Evolutionary conservation across 2,797 vertebrate species (phyloP), one percentile per base, ranked within the genome.

Genomic region (Alectoris magna): DNA sequence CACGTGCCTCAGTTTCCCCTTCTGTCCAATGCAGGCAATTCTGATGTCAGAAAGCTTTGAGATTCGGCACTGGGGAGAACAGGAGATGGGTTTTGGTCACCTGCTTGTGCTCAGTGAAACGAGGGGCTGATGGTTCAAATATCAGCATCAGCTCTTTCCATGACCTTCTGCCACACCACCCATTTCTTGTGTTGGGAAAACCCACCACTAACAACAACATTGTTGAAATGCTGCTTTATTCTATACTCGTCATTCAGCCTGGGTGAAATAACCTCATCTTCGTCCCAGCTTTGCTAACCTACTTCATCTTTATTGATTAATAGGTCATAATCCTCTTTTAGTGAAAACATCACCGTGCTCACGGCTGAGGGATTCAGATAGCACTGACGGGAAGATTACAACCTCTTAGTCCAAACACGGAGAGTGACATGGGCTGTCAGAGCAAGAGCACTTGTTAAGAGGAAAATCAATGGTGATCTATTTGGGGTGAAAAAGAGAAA

Each of bases 281-380:
- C 84, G 38, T 92, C 63, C 16, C 1, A 1, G 69, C 80, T 81
- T 23, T 2, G 23, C 87, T 82, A 59, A 66, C 85, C 73, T 81
- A 56, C 94, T 95, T 87, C 87, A 66, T 92, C 91, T 95, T 83
- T 83, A 87, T 92, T 87, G 92, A 90, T 93, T 94, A 93, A 90
- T 77, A 77, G 93, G 38, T 80, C 68, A 87, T 94, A 96, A 95
- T 95, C 93, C 89, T 90, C 85, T 91, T 91, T 73, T 67, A 82
- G 91, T 71, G 77, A 80, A 96, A 96, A 90, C 77, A 84, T 74
- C 90, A 83, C 74, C 55, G 12, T 84, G 83, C 80, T 80, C 43
- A 22, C 1, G 11, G 78, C 93, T 75, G 74, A 56, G 56, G 77
- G 94, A 94, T 91, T 92, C 91, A 77, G 83, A 74, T 92, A 84